These are phyloP conservation scores for Mugil cephalus DNA, from an alignment of 2,113 vertebrate species.

Conservation along the genomic window DNA sequence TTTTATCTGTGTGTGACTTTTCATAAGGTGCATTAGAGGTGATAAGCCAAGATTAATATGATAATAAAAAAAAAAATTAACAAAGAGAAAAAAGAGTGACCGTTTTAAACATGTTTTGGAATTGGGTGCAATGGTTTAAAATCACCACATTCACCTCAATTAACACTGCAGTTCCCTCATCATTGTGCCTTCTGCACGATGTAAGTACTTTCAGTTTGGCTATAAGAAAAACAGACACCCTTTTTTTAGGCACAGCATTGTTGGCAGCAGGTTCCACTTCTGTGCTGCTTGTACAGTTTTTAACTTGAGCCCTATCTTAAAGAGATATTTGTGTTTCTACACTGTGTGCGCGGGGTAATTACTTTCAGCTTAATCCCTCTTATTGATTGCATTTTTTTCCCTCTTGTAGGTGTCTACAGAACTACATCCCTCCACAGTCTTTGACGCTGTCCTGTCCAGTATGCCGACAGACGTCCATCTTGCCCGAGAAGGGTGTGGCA, in stretches of 20 bases:
- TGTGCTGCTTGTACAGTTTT: conserved; percentile 21
- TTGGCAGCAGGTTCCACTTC: conserved; percentile 33
- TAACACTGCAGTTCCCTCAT: conserved; percentile 21
- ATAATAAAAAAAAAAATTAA: neutral
- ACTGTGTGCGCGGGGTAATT: neutral
- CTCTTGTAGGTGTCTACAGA: conserved; percentile 90
- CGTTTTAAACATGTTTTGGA: neutral
- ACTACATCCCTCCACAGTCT: conserved; percentile 95
- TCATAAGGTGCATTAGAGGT: neutral
- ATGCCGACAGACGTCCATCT: conserved; percentile 95
- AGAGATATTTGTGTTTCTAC: too few species aligned
- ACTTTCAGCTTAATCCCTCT: neutral
- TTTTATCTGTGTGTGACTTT: neutral
- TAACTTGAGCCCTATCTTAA: neutral
- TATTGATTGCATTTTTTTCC: neutral
- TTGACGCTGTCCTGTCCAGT: conserved; percentile 94
- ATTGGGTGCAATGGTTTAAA: conserved; percentile 5
- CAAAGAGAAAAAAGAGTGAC: neutral
- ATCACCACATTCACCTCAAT: neutral
- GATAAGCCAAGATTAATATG: neutral
- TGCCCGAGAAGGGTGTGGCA: conserved; percentile 93
- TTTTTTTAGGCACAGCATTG: conserved; percentile 18
- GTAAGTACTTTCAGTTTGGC: conserved; percentile 28
- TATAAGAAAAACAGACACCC: conserved; percentile 23
- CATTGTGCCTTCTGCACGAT: conserved; percentile 25